Conservation (phyloP, 2,888 invertebrate genomes). For the Mamestra brassicae region DNA sequence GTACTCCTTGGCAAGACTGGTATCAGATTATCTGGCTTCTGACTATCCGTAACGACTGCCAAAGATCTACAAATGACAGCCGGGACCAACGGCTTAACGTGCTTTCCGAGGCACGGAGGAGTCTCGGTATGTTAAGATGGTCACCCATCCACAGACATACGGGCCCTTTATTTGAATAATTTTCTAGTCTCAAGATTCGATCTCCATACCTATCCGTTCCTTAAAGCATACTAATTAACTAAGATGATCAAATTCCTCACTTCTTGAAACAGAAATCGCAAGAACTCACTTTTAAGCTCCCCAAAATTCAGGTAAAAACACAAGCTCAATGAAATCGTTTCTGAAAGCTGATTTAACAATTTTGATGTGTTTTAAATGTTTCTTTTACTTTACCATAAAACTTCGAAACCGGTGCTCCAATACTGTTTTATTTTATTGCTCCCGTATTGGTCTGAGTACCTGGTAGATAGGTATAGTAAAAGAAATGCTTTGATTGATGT, state of each 20-base stretch:
- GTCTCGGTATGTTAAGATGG: no score
- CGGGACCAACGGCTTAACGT: no score
- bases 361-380: constrained; percentile 25
- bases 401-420: constrained; percentile 4
- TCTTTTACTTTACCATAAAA: constrained; percentile 8
- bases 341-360: background rate
- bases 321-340: background rate
- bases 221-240: background rate
- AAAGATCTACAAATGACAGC: no score
- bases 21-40: no score
- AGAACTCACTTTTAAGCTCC: no score
- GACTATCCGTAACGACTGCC: no score
- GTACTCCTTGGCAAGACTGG: no score
- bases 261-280: background rate
- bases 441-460: background rate
- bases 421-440: constrained; percentile 31
- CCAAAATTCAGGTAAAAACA: background rate
- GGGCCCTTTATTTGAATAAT: no score
- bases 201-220: background rate
- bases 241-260: background rate
- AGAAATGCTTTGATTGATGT: background rate
- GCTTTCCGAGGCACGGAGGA: no score
- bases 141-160: no score
- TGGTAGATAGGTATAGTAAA: background rate
- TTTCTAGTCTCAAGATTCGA: background rate